A percentile compares a stretch with the other conserved stretches of the same genome.
Conservation (phyloP, 2,113 vertebrate genomes). For the Connochaetes taurinus region DNA sequence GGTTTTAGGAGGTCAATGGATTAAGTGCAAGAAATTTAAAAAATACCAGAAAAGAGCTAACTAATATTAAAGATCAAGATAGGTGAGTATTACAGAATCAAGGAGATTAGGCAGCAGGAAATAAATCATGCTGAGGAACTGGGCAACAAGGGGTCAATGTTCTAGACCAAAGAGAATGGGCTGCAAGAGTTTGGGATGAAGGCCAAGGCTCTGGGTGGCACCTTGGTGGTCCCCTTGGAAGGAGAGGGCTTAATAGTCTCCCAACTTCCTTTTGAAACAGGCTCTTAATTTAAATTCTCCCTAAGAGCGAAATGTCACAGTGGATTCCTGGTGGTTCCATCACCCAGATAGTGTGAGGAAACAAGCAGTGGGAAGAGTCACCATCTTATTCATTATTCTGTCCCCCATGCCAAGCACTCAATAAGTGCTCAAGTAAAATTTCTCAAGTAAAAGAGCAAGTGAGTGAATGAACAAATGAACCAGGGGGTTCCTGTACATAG, state of each 20-base stretch:
- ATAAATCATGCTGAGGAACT: background rate
- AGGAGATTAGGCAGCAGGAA: background rate
- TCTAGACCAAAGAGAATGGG: background rate
- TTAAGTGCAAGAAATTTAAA: background rate
- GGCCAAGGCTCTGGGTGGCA: background rate
- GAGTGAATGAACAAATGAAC: background rate
- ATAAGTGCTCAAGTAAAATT: background rate
- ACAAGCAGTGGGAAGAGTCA: background rate
- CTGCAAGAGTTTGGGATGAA: background rate
- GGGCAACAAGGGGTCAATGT: background rate
- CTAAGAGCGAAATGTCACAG: background rate
- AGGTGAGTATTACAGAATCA: background rate
- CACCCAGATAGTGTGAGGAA: too few relatives aligned
- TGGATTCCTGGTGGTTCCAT: background rate
- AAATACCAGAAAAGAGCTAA: background rate
- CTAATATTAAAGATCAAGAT: background rate
- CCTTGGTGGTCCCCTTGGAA: background rate
- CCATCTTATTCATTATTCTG: background rate
- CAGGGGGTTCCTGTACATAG: background rate
- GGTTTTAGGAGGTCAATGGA: background rate
- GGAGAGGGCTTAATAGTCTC: background rate
- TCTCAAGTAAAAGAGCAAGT: background rate
- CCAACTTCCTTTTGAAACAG: background rate
- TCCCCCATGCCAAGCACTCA: background rate
- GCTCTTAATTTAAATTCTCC: background rate